Evolutionary conservation across 2,113 vertebrate species (phyloP), one percentile per base, ranked within the genome.

Genomic region (Xiphophorus hellerii): DNA sequence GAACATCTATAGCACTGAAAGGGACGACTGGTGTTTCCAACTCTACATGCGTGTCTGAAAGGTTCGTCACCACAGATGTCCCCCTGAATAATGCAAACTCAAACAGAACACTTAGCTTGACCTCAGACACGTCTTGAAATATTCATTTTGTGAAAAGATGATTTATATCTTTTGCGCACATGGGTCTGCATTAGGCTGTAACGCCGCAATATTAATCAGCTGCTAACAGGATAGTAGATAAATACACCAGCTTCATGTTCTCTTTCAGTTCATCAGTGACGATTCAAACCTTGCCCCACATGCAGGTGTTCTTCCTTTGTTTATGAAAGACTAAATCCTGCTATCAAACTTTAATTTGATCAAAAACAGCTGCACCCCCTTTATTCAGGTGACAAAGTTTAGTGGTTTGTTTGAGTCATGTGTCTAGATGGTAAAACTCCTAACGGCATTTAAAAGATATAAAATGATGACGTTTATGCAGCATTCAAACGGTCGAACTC

Each of bases 81-180:
- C 9, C 60, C 39, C 68, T 86, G 66, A 90, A 89, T 88, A 88
- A 89, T 92, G 80, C 72, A 87, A 71, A 83, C 22, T 62, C 69
- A 76, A 29, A 75, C 76, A 74, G 67, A 69, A 68, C 80, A 81
- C 75, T 68, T 62, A 28, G 25, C 83, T 80, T 86, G 73, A 88
- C 83, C 82, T 78, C 58, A 30, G 68, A 69, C 5, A 42, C 5
- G 62, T 62, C 63, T 81, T 77, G 20, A 81, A 83, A 78, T 60
- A 73, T 66, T 62, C 10, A 66, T 72, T 35, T 72, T 58, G 10
- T 28, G n/a, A 61, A 22, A 70, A 62, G 28, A 35, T 8, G 44
- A 28, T 0, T 42, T 22, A 62, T 28, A 7, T 69, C 3, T 42
- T 54, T 31, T 58, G 12, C 39, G 4, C 62, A 33, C 39, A 20